Conservation (phyloP, 2,113 vertebrate genomes). For the Callaeas wilsoni region DNA sequence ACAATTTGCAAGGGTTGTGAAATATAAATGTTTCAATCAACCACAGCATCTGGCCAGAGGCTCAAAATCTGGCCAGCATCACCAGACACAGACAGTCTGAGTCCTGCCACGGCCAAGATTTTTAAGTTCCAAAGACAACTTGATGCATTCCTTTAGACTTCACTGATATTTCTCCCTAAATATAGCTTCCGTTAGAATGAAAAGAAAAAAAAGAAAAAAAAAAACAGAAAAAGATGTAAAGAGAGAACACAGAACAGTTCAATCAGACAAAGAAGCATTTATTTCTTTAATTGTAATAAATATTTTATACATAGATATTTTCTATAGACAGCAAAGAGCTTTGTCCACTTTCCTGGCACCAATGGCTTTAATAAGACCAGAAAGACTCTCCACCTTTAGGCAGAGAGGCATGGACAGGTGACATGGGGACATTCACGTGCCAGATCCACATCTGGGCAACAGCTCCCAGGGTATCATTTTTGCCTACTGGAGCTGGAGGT, state of each 20-base stretch:
- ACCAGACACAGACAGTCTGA: background rate
- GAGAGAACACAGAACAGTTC: background rate
- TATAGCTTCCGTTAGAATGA: background rate
- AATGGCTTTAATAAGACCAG: background rate
- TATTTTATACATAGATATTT: background rate
- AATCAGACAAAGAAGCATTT: background rate
- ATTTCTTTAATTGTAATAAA: background rate
- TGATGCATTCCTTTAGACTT: background rate
- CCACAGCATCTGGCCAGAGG: background rate
- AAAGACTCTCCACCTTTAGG: background rate
- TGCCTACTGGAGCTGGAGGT: background rate
- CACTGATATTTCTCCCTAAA: background rate
- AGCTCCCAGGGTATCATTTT: background rate
- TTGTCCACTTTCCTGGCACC: background rate
- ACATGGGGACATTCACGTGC: accelerated
- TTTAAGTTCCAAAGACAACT: background rate
- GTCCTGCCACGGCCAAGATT: background rate
- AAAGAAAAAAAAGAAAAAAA: background rate
- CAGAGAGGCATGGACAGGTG: accelerated
- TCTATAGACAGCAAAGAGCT: background rate
- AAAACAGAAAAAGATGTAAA: background rate
- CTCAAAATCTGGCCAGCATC: background rate
- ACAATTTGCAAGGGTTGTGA: background rate
- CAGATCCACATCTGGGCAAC: background rate
- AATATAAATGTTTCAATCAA: background rate